These are phyloP conservation scores for Nemotelus nigrinus DNA, from an alignment of 2,888 invertebrate genomes.

Conservation along the genomic window DNA sequence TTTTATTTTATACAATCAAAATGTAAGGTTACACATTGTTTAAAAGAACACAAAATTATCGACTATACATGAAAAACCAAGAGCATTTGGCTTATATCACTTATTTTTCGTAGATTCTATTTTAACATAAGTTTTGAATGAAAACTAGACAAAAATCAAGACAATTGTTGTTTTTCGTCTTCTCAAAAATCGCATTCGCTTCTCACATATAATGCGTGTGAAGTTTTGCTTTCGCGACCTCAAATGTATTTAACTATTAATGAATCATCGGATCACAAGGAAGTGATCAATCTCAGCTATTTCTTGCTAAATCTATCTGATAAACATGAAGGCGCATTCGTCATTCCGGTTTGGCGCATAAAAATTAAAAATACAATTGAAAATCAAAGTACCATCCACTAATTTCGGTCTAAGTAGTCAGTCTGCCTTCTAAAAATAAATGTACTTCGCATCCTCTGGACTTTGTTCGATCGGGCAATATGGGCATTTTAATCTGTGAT, in stretches of 20 bases:
- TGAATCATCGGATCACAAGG: not conserved
- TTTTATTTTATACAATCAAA: constrained; percentile 2
- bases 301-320: not conserved
- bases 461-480: constrained; percentile 98
- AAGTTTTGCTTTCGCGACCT: not conserved
- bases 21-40: not conserved
- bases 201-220: not conserved
- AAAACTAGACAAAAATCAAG: not conserved
- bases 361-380: not conserved
- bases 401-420: not conserved
- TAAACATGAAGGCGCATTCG: not conserved
- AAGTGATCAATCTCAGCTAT: constrained; percentile 2
- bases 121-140: not conserved
- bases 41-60: constrained; percentile 16
- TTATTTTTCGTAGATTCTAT: constrained; percentile 33
- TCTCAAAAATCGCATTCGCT: constrained; percentile 10
- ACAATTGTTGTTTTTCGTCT: not conserved
- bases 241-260: constrained; percentile 5
- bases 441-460: constrained; percentile 89
- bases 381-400: constrained; percentile 3
- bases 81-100: constrained; percentile 42
- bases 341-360: too few species aligned
- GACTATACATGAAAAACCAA: constrained; percentile 13
- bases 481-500: constrained; percentile 93
- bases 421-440: constrained; percentile 78